These are phyloP conservation scores for Rhabdomys pumilio DNA, from an alignment of 2,797 vertebrate genomes.

Conservation along the genomic window DNA sequence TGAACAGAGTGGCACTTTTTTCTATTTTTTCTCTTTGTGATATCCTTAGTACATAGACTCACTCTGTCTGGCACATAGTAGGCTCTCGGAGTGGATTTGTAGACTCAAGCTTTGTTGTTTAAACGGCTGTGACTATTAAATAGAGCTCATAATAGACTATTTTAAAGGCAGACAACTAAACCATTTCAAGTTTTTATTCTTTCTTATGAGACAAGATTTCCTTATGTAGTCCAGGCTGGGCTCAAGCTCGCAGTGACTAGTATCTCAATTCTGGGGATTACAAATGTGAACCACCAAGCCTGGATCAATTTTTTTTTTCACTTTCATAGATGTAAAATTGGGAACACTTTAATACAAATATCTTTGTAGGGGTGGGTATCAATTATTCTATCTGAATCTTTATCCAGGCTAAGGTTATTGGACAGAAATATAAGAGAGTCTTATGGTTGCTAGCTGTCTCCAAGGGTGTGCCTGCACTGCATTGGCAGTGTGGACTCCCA, in stretches of 20 bases:
- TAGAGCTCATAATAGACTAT: background rate
- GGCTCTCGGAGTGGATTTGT: conserved; percentile 15
- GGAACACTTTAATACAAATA: background rate
- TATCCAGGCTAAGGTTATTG: background rate
- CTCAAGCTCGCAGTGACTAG: no score
- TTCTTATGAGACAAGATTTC: background rate
- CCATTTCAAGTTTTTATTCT: background rate
- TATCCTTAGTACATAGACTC: background rate
- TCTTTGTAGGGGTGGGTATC: background rate
- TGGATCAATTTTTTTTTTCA: background rate
- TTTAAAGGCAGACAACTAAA: conserved; percentile 16
- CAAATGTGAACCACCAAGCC: background rate
- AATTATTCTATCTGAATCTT: background rate
- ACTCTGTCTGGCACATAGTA: background rate
- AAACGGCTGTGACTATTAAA: background rate
- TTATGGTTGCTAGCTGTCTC: background rate
- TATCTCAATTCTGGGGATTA: background rate
- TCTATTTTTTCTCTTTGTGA: background rate
- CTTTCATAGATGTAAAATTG: background rate
- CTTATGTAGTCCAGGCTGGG: background rate
- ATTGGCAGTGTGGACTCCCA: background rate
- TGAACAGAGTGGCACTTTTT: background rate
- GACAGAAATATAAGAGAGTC: background rate
- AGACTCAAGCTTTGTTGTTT: background rate
- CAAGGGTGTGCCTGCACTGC: background rate